These are phyloP conservation scores for Vanessa cardui DNA, from an alignment of 2,888 invertebrate genomes.

Conservation along the genomic window DNA sequence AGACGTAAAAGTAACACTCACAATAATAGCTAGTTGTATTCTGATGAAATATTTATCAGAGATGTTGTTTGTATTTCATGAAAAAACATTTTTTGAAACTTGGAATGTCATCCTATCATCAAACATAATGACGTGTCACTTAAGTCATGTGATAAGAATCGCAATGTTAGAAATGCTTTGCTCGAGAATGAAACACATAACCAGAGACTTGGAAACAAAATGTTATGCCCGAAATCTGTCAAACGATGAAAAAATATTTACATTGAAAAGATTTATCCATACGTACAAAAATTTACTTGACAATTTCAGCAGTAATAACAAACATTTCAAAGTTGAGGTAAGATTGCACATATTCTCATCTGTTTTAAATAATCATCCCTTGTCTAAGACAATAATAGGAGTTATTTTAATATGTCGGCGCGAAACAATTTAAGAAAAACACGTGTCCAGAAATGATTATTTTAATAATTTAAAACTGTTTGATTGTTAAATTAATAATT, in stretches of 20 bases:
- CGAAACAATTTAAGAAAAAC: too few species aligned
- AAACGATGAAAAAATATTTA: not conserved
- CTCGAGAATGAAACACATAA: conserved; percentile 19
- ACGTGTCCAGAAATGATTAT: too few species aligned
- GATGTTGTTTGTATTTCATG: conserved; percentile 6
- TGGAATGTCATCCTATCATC: not conserved
- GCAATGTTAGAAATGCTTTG: conserved; percentile 22
- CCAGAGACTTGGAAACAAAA: conserved; percentile 4
- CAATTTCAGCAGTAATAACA: conserved; percentile 2
- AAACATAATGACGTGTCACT: conserved; percentile 12
- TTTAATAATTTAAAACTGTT: too few species aligned
- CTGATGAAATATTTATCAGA: conserved; percentile 1
- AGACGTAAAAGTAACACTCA: not conserved
- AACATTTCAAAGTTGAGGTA: conserved; percentile 22
- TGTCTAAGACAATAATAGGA: too few species aligned
- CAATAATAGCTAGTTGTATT: not conserved
- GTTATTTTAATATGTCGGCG: too few species aligned
- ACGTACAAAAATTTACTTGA: conserved; percentile 24
- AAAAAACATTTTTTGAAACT: conserved; percentile 2
- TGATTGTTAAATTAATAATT: too few species aligned
- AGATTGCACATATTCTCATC: not conserved
- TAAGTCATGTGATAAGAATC: conserved; percentile 17
- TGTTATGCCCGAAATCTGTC: conserved; percentile 2
- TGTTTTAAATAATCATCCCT: too few species aligned
- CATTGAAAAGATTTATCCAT: conserved; percentile 18